Evolutionary conservation across 2,888 invertebrate genomes (phyloP).

Genomic region (Conops quadrifasciatus): DNA sequence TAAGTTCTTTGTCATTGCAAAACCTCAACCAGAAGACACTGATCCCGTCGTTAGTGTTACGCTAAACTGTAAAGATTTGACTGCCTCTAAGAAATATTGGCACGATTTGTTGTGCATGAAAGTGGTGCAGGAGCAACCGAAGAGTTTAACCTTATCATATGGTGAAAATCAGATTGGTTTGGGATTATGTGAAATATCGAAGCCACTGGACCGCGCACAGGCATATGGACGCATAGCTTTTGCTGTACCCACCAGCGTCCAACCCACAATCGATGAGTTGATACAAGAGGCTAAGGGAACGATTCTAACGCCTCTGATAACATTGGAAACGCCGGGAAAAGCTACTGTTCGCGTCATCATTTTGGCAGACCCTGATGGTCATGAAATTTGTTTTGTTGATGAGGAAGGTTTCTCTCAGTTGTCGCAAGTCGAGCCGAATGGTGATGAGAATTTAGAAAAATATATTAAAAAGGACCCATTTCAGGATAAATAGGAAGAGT

Average conservation of each 20-base stretch:
- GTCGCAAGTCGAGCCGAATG: conserved; percentile 85
- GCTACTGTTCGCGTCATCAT: conserved; percentile 96
- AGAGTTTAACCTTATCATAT: conserved; percentile 76
- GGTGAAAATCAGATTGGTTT: conserved; percentile 77
- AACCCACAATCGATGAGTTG: conserved; percentile 78
- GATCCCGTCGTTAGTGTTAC: conserved; percentile 85
- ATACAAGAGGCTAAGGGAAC: conserved; percentile 76
- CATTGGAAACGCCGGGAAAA: conserved; percentile 97
- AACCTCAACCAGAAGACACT: conserved; percentile 73
- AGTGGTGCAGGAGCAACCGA: conserved; percentile 72
- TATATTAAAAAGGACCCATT: conserved; percentile 71
- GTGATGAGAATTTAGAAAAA: conserved; percentile 80
- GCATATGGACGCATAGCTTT: conserved; percentile 97
- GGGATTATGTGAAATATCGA: conserved; percentile 68
- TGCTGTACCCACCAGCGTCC: conserved; percentile 80
- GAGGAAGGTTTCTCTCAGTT: conserved; percentile 92
- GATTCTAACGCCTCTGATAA: conserved; percentile 88
- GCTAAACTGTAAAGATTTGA: conserved; percentile 79
- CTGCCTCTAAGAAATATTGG: conserved; percentile 85
- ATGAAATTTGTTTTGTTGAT: conserved; percentile 98
- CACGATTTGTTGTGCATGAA: conserved; percentile 78
- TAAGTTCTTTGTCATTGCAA: conserved; percentile 81
- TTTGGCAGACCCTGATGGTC: conserved; percentile 94
- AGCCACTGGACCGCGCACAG: conserved; percentile 80
- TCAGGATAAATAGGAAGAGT: conserved; percentile 52